phyloP scores from a whole-genome alignment of 2,797 vertebrate species.

The Macropodus opercularis region DNA sequence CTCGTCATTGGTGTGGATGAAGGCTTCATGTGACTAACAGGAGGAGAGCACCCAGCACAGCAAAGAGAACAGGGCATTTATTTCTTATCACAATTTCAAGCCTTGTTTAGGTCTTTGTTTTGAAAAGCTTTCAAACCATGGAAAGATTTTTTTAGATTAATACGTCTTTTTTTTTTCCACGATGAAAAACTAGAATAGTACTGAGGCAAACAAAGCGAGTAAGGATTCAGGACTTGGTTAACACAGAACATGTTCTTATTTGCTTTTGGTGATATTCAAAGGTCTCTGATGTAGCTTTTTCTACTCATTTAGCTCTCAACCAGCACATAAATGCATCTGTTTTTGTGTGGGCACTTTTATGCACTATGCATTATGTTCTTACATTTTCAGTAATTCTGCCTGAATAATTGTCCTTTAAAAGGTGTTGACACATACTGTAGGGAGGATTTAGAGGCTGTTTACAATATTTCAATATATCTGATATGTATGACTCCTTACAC shows the following conservation, averaged over 20 bases:
- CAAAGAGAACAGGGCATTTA: slow-evolving; percentile 67
- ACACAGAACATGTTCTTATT: slow-evolving; percentile 6
- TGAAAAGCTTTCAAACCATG: slow-evolving; percentile 29
- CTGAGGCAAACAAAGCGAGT: slow-evolving; percentile 35
- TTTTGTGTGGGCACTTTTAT: slow-evolving; percentile 29
- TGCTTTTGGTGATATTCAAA: slow-evolving; percentile 18
- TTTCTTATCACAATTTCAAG: slow-evolving; percentile 53
- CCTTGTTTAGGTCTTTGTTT: slow-evolving; percentile 53
- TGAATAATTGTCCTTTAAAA: slow-evolving; percentile 11
- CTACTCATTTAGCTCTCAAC: slow-evolving; percentile 24
- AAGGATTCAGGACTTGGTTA: slow-evolving; percentile 25
- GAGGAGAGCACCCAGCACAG: slow-evolving; percentile 48
- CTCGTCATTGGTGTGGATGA: slow-evolving; percentile 52
- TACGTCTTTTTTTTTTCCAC: slow-evolving; percentile 37
- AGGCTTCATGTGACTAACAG: slow-evolving; percentile 71
- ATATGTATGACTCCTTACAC: neutral
- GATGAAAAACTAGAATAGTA: slow-evolving; percentile 36
- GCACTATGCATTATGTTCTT: slow-evolving; percentile 25
- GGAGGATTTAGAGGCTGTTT: slow-evolving; percentile 17
- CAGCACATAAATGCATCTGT: slow-evolving; percentile 21
- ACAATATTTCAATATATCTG: slow-evolving; percentile 5
- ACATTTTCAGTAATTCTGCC: slow-evolving; percentile 36
- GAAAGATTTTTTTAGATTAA: no score
- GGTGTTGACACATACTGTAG: neutral
- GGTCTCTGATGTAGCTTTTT: slow-evolving; percentile 18